Conservation (phyloP, 2,797 vertebrate genomes). For the Urophycis tenuis region DNA sequence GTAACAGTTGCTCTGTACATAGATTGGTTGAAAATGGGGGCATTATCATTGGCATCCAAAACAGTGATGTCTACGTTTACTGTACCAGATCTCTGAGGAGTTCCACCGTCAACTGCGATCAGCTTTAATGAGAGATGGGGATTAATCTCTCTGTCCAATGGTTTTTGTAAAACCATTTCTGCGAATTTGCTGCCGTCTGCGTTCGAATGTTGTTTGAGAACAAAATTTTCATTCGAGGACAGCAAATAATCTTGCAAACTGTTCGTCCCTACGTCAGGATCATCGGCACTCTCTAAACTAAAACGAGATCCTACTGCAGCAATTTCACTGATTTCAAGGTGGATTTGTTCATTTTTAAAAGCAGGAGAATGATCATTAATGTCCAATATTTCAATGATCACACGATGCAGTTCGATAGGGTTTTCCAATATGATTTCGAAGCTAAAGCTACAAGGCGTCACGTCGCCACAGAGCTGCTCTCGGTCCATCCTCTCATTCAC, state of each 20-base stretch:
- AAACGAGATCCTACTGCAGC: background rate
- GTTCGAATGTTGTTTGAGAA: slow-evolving; percentile 51
- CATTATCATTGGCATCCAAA: slow-evolving; percentile 62
- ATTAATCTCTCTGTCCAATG: slow-evolving; percentile 53
- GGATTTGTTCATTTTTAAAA: slow-evolving; percentile 20
- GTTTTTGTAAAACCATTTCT: slow-evolving; percentile 57
- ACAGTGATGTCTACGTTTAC: slow-evolving; percentile 52
- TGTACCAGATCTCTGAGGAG: slow-evolving; percentile 57
- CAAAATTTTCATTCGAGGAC: slow-evolving; percentile 46
- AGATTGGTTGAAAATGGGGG: slow-evolving; percentile 57
- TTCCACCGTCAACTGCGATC: slow-evolving; percentile 58
- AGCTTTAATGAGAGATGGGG: slow-evolving; percentile 51
- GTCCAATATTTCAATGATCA: slow-evolving; percentile 55
- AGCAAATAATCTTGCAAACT: slow-evolving; percentile 55
- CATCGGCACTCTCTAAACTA: background rate
- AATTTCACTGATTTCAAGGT: background rate
- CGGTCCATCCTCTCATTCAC: slow-evolving; percentile 56
- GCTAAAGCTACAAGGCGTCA: slow-evolving; percentile 46
- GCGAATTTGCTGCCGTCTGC: slow-evolving; percentile 48
- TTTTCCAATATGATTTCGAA: slow-evolving; percentile 55
- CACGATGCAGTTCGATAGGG: slow-evolving; percentile 48
- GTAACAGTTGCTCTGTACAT: slow-evolving; percentile 53
- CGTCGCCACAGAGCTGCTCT: slow-evolving; percentile 54
- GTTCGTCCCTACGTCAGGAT: slow-evolving; percentile 38
- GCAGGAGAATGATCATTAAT: slow-evolving; percentile 61